Base-by-base conservation (phyloP, 2,888 invertebrate species). In the Calameuta idolon region DNA sequence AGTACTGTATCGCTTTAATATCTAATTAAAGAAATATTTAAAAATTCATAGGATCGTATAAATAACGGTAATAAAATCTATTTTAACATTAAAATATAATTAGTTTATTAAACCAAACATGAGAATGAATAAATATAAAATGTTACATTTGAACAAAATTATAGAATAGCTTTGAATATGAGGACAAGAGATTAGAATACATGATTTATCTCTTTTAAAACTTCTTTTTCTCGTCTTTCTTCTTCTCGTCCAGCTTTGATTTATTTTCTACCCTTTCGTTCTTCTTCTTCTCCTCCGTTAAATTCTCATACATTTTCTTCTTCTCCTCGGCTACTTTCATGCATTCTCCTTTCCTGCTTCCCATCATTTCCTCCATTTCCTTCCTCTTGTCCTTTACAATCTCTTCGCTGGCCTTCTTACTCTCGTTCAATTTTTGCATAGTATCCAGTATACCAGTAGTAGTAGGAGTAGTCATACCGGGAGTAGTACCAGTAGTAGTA, bases 301-400 rank as follows among this genome's bases (percentile, higher is more conserved):
- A 40, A 40, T 40, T 40, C 5, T 15, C 40, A 15, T 40, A 40
- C 15, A 5, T 71, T 34, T 1, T 69, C n/a, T 69, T 40, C 33
- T 37, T n/a, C 3, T 75, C 78, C 11, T 69, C 81, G 69, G 83
- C 81, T 4, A 89, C 76, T 34, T 80, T 84, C 30, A 88, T 88
- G 69, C n/a, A 69, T 15, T 40, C 40, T 40, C 2, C 15, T 5
- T 4, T 40, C 15, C 40, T 40, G 15, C 4, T 12, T 40, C 15
- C 15, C 15, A 40, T 15, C 40, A 40, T 40, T 40, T 15, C 15
- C 0, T 15, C 40, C 5, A 40, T 15, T 40, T 15, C 40, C 15
- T 15, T 40, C 40, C 15, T 40, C 40, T 40, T 40, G 5, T 15
- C 15, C 40, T 40, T 15, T 15, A 40, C 5, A 15, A 15, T 15